Conservation (phyloP, 1,140 invertebrate genomes). For the Macrobrachium rosenbergii region DNA sequence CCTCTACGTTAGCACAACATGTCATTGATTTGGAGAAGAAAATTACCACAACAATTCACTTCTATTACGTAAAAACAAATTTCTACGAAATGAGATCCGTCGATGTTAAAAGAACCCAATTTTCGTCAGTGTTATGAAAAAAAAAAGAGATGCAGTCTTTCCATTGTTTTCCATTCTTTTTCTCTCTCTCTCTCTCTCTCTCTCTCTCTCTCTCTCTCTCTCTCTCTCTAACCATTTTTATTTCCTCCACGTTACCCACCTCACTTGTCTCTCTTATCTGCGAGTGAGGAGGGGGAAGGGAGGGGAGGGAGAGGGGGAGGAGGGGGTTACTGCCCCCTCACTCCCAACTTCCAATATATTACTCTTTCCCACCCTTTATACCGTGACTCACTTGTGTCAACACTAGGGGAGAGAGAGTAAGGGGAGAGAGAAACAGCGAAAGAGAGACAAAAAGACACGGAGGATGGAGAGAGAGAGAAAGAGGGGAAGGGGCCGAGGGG, state of each 20-base stretch:
- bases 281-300: not conserved
- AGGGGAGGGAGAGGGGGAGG: not conserved
- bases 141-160: too few species aligned
- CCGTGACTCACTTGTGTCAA: too few species aligned
- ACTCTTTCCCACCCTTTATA: too few species aligned
- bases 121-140: not conserved
- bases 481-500: not conserved
- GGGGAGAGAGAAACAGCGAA: not conserved
- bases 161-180: not conserved
- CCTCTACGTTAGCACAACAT: too few species aligned
- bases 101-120: too few species aligned
- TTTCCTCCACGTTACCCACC: not conserved
- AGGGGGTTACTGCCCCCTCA: not conserved
- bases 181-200: conserved; percentile 1
- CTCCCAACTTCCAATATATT: too few species aligned
- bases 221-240: not conserved
- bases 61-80: too few species aligned
- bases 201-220: conserved; percentile 3
- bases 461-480: not conserved
- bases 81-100: too few species aligned
- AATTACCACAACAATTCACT: too few species aligned
- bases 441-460: not conserved
- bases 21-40: too few species aligned
- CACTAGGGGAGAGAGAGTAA: too few species aligned
- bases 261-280: conserved; percentile 11